phyloP scores from a whole-genome alignment of 1,140 invertebrate species.

The Coelopa frigida region DNA sequence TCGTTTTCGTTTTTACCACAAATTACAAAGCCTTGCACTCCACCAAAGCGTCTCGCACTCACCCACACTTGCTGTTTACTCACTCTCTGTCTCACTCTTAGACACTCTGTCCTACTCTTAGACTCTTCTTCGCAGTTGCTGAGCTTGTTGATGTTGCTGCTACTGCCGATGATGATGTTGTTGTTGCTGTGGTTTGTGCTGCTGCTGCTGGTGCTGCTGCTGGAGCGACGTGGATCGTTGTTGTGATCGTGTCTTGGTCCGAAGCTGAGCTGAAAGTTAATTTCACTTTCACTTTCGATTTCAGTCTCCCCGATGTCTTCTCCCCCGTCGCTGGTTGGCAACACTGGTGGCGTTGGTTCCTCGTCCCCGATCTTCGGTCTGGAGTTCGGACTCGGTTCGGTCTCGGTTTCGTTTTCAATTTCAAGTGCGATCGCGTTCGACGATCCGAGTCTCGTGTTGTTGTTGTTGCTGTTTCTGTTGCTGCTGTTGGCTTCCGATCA shows the following conservation, averaged over 20 bases:
- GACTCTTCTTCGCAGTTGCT: no score
- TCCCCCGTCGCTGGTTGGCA: background rate
- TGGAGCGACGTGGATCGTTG: no score
- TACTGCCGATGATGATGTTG: background rate
- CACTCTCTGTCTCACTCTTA: background rate
- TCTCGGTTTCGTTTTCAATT: slow-evolving; percentile 41
- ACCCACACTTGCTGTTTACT: no score
- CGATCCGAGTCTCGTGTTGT: slow-evolving; percentile 25
- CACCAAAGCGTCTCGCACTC: slow-evolving; percentile 31
- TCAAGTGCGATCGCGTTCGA: slow-evolving; percentile 28
- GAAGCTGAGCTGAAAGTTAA: slow-evolving; percentile 3
- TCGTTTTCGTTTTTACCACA: slow-evolving; percentile 9
- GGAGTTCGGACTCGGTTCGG: background rate
- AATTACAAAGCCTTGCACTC: slow-evolving; percentile 22
- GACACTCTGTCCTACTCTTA: no score
- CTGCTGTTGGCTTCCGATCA: background rate
- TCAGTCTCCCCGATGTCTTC: slow-evolving; percentile 16
- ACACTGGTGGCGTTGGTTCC: background rate
- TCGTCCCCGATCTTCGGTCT: slow-evolving; percentile 1
- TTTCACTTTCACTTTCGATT: slow-evolving; percentile 41
- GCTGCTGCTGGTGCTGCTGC: slow-evolving; percentile 6
- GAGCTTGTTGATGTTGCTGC: no score
- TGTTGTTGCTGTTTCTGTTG: slow-evolving; percentile 14
- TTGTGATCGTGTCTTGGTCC: background rate
- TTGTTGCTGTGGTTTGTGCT: slow-evolving; percentile 5